Evolutionary conservation across 2,113 vertebrate genomes (phyloP), one percentile per base, ranked within the genome.

Genomic region (Cebus imitator): DNA sequence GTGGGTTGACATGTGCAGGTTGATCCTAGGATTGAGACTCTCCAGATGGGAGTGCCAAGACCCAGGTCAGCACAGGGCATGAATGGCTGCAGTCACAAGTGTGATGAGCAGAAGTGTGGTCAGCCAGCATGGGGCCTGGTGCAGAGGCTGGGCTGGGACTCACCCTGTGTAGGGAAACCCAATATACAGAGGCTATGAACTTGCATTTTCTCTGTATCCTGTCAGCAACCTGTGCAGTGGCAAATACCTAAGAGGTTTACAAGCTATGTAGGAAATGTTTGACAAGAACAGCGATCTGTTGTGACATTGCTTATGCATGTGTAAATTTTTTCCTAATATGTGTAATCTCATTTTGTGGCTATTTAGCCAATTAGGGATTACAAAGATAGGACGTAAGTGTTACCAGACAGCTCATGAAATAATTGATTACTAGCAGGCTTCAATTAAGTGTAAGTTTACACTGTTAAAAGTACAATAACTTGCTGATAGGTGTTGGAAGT

Each of bases 71-170:
- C 3, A 17, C 6, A 35, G 30, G 76, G 23, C 35, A 14, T 35
- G 27, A 11, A 27, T 6, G 9, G 40, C 48, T 40, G 7, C 5
- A 9, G 18, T 18, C 18, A 21, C 0, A 9, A 2, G 0, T 0
- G 25, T 50, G 45, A 8, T 1, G 40, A 57, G 1, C 43, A 50
- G 55, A 5, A 43, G 13, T 21, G 2, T 27, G 48, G 30, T 64
- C 12, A 30, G n/a, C 18, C 30, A 88, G 3, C 0, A 0, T 27
- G 16, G 30, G 66, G 2, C 35, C 25, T n/a, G 43, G 64, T 13
- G 70, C 50, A 55, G 45, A 82, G 17, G 7, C 61, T 61, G 35
- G 3, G 7, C 2, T 43, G 75, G 3, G 27, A 37, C 5, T 48
- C 3, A 1, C 1, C 8, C 3, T 18, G 17, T 12, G 8, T 25